Evolutionary conservation across 2,113 vertebrate species (phyloP), one percentile per base, ranked within the genome.

Genomic region (Xiphophorus maculatus): DNA sequence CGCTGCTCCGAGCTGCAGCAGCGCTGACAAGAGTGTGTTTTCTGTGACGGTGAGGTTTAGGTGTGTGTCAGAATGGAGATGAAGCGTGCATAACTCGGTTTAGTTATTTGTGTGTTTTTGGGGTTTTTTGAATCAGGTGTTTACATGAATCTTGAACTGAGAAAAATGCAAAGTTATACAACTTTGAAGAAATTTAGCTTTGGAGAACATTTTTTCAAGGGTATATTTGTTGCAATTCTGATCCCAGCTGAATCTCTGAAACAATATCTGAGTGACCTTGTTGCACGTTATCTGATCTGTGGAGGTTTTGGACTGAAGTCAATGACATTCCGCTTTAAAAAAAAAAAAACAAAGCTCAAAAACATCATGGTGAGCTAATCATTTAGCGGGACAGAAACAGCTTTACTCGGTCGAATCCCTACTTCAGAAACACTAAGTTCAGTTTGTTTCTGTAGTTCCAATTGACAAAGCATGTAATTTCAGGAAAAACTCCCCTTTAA

Each of bases 1-100:
- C 48, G 29, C 33, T 14, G 64, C 30, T 63, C 27, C 25, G 19
- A 44, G 66, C 73, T 71, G 32, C 33, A 82, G 68, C 58, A 19
- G 17, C 33, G 15, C 32, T 63, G 44, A 76, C 63, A 82, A 67
- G 82, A 84, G 86, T 73, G 69, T 65, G 66, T 63, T 73, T 51
- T 27, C 63, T 3, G 27, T 14, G 13, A 14, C 48, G 29, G 30
- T 25, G 48, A 61, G 25, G 74, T 30, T n/a, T 65, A n/a, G 9
- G 62, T 27, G 35, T 69, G 54, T 71, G 9, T 30, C 29, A 19
- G 66, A 19, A 48, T 61, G 28, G 6, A 60, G 66, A 64, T 12
- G 3, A 37, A 64, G 42, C 1, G 8, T 65, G 64, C 13, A 1
- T 8, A 69, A 66, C 69, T n/a, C 32, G 30, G 25, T 40, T 63